Evolutionary conservation across 2,113 vertebrate species (phyloP), one percentile per base, ranked within the genome.

Genomic region (Mola mola): DNA sequence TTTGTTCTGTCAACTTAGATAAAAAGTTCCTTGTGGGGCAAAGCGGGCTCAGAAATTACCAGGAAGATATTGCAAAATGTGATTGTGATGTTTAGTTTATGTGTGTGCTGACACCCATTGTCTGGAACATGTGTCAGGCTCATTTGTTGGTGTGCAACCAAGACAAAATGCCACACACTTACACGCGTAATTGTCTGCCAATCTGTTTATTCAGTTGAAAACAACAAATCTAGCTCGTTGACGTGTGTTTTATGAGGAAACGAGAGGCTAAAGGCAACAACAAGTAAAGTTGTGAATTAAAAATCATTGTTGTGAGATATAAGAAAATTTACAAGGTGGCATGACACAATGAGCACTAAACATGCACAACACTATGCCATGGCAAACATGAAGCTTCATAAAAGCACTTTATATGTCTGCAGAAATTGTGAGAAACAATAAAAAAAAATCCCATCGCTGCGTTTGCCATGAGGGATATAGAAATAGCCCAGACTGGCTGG

Each of bases 351-450:
- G 37, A 40, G 52, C 5, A 56, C 49, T 57, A 70, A 76, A 80
- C 26, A 67, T 44, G 46, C 47, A 75, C 8, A n/a, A 53, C 46
- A 43, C 53, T 19, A 26, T 3, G 11, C 17, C 2, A 15, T 1
- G 12, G 25, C 4, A 3, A 40, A 61, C 48, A 64, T 53, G 59
- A 59, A 52, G 63, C 58, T 58, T 57, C 60, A 71, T 71, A 28
- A 84, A 81, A 70, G 47, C 43, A 44, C 50, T 50, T 36, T 67
- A 72, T 72, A 58, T 74, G 59, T 55, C 52, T 40, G 48, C 63
- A 67, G 24, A 49, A 59, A 64, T 17, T 11, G 25, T 9, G 15
- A 4, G 4, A 15, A 73, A 61, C 56, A 51, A 70, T 8, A 57
- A 66, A 60, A 56, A 16, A 5, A 46, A 38, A 1, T 8, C 5